Evolutionary conservation across 1,140 invertebrate species (phyloP).

Genomic region (Brachystomella parvula): DNA sequence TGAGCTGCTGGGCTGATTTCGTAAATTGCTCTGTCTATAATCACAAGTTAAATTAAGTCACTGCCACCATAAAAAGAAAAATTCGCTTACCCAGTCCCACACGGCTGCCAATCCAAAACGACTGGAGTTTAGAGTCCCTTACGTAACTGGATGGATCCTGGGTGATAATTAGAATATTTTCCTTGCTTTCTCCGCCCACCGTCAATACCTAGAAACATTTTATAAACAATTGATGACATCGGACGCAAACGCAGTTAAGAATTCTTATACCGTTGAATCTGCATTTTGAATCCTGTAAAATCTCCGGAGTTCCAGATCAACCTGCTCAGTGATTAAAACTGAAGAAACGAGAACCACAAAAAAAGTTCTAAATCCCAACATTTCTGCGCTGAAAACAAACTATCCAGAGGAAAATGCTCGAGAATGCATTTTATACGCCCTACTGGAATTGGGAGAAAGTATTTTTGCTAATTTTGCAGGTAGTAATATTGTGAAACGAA

Average conservation of each 20-base stretch:
- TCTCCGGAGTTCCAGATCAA: background rate
- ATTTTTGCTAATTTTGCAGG: no score
- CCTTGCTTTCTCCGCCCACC: background rate
- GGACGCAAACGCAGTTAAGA: background rate
- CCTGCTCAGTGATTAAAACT: background rate
- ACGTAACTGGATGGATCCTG: background rate
- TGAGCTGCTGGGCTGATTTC: conserved; percentile 1
- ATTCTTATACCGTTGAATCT: conserved; percentile 6
- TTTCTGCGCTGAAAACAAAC: no score
- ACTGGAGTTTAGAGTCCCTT: background rate
- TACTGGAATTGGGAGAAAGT: no score
- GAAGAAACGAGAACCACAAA: background rate
- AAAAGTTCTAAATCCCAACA: no score
- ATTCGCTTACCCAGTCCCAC: background rate
- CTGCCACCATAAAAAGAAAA: background rate
- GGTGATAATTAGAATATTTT: background rate
- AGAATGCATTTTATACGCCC: no score
- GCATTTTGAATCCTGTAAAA: conserved; percentile 7
- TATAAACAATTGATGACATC: background rate
- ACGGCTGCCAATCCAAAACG: conserved; percentile 3
- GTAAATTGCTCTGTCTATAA: background rate
- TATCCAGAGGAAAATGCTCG: no score
- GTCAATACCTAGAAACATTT: conserved; percentile 1
- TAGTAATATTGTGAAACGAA: no score
- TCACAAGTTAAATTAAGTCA: background rate